Evolutionary conservation across 2,113 vertebrate genomes (phyloP).

Genomic region (Microtus richardsoni): DNA sequence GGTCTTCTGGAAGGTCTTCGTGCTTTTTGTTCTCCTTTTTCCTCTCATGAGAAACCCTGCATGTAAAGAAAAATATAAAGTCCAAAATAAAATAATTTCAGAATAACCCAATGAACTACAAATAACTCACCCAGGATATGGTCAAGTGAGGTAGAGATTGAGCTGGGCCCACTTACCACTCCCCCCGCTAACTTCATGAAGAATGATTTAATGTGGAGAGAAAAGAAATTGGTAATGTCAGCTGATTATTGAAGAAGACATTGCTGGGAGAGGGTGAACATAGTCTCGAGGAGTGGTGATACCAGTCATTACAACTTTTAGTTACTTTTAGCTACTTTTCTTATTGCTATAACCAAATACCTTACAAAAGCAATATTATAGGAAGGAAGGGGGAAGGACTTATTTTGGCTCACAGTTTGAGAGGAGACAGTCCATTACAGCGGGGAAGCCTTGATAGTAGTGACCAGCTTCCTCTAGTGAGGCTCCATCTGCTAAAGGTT

Average conservation of each 20-base stretch:
- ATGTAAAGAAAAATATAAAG: not conserved
- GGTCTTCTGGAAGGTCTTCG: not conserved
- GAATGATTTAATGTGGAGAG: not conserved
- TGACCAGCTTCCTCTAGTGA: too few species aligned
- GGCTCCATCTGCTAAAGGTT: not conserved
- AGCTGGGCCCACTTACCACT: too few species aligned
- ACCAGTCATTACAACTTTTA: not conserved
- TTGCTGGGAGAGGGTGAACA: not conserved
- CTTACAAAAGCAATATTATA: not conserved
- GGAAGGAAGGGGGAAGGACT: too few species aligned
- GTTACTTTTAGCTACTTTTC: not conserved
- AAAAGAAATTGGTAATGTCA: rapidly evolving
- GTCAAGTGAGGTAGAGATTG: not conserved
- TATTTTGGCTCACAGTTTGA: not conserved
- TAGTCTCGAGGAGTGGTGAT: not conserved
- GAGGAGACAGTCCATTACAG: not conserved
- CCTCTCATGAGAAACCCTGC: not conserved
- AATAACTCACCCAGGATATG: too few species aligned
- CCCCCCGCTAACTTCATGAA: not conserved
- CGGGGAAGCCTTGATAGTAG: not conserved
- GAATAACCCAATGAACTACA: not conserved
- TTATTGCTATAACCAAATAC: not conserved
- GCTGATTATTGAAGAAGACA: not conserved
- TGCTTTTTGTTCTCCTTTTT: not conserved
- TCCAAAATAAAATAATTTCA: rapidly evolving